Percentiles rank a stretch among this genome's conserved stretches.
phyloP scores from a whole-genome alignment of 2,797 vertebrate genomes.

The Artibeus jamaicensis region DNA sequence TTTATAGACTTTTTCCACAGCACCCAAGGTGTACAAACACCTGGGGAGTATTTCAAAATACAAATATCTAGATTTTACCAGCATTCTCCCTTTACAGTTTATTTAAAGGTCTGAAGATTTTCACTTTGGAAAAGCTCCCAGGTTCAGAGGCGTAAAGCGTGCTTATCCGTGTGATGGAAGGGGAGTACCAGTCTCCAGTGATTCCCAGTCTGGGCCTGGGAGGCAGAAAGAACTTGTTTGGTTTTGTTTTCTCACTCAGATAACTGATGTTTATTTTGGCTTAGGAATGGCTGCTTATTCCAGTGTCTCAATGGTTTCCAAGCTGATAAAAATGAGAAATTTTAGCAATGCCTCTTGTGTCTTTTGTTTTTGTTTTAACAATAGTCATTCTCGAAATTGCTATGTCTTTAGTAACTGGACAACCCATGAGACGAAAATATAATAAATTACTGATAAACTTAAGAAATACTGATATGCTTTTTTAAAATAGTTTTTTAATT shows the following conservation, averaged over 20 bases:
- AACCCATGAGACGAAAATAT: neutral
- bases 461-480: neutral
- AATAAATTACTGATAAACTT: neutral
- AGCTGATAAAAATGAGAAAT: neutral
- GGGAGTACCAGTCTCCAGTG: accelerated
- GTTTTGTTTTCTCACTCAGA: neutral
- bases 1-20: neutral
- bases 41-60: neutral
- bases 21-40: neutral
- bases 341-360: neutral
- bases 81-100: neutral
- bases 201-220: neutral
- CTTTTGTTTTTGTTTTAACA: neutral
- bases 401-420: neutral
- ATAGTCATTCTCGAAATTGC: neutral
- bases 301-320: neutral
- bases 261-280: neutral
- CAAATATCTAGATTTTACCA: neutral
- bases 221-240: neutral
- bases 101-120: neutral
- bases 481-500: too few relatives aligned
- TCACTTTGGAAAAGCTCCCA: neutral
- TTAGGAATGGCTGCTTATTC: neutral
- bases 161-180: neutral
- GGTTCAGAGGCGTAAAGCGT: neutral